A percentile compares a stretch with the other conserved stretches of the same genome.
Conservation (phyloP, 2,797 vertebrate genomes). For the Mionectes olivaceus region DNA sequence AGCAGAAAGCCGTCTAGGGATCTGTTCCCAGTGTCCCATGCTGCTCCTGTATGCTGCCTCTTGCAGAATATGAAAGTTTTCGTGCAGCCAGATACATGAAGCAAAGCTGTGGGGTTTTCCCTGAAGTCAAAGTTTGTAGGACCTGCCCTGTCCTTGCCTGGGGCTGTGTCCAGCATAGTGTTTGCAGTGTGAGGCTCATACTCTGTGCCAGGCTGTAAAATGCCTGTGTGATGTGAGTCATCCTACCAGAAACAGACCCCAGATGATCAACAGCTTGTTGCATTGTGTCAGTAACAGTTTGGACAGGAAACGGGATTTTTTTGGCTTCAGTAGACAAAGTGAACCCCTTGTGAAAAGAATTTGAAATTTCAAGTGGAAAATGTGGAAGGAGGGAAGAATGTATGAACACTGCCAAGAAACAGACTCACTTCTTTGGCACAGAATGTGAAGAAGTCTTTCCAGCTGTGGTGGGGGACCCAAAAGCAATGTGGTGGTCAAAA, state of each 20-base stretch:
- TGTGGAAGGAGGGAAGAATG: background rate
- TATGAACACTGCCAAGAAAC: slow-evolving; percentile 3
- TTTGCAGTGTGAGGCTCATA: background rate
- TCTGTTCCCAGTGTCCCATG: background rate
- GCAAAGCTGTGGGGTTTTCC: background rate
- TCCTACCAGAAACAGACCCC: background rate
- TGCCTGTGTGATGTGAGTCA: background rate
- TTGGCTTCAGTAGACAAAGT: background rate
- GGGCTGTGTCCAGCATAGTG: accelerated
- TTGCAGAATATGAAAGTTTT: background rate
- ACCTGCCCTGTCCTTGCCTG: background rate
- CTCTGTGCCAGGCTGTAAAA: background rate
- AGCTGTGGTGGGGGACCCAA: background rate
- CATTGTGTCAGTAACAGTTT: background rate
- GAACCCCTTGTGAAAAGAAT: slow-evolving; percentile 38
- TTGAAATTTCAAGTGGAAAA: slow-evolving; percentile 41
- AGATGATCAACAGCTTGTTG: background rate
- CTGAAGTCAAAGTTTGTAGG: background rate
- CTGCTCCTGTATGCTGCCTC: background rate
- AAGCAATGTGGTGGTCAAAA: background rate
- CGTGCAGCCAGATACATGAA: background rate
- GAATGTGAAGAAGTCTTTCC: background rate
- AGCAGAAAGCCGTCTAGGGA: background rate
- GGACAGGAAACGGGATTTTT: background rate
- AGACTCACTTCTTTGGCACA: background rate